Evolutionary conservation across 2,797 vertebrate genomes (phyloP), one percentile per base, ranked within the genome.

Genomic region (Eulemur rubriventer): DNA sequence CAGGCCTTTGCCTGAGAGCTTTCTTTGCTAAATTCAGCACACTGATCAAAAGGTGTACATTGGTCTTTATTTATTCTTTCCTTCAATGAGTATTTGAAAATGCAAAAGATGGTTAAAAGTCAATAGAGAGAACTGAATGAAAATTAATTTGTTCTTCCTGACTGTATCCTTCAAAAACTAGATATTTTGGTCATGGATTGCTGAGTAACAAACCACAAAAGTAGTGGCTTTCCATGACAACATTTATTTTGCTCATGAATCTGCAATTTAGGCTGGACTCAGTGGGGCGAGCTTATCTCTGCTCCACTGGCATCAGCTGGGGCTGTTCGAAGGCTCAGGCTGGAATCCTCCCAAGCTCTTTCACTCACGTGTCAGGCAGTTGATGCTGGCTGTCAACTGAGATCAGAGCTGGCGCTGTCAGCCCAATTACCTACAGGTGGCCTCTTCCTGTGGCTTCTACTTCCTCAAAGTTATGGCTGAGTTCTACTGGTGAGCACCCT

Each of bases 101-200:
- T 43, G 48, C 86, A 94, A 96, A 52, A 83, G 20, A 50, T 57
- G 11, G 26, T 35, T 94, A 92, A 96, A 95, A 88, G 41, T 30
- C 93, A 94, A 89, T 89, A 67, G 22, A 95, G 26, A 95, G 89
- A 70, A 97, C 43, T 86, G 52, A 95, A 38, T 90, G 95, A 97
- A 98, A 98, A 97, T 97, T 96, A 96, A 95, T 94, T 94, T 95
- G 81, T 97, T 65, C 96, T 98, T 97, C 89, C 96, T 97, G 98
- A 94, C 98, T 98, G 65, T 97, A 82, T 97, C 96, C 97, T 98
- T 80, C 98, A 99, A 99, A 99, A 98, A 96, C 96, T 98, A 3
- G 24, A 65, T 59, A 38, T 79, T 79, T 70, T 65, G 30, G 7
- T 72, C n/a, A 26, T 92, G 30, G 46, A 4, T 35, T 84, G 24